Evolutionary conservation across 1,140 invertebrate genomes (phyloP), one percentile per base, ranked within the genome.

Genomic region (Lasaia peninsularis): DNA sequence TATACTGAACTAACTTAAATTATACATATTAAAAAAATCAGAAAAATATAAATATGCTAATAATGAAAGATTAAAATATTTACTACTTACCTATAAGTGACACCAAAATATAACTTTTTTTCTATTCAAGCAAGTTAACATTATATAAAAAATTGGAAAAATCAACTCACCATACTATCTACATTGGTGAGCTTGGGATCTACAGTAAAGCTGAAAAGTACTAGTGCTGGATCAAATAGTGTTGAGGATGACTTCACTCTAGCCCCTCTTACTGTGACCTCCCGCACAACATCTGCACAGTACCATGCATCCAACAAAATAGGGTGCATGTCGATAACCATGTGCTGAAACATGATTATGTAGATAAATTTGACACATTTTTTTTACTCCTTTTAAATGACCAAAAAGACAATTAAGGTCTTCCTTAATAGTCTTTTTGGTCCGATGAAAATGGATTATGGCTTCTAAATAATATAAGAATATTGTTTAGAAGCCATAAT

Each of bases 311-410:
- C 71, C 4, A 75, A 44, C 14, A 92, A 62, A 24, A 67, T 52
- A 28, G 86, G 66, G 60, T 92, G 91, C 14, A 92, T 63, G 31
- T 91, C 71, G 73, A 91, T 73, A 71, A 64, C 65, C 71, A 91
- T 80, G 59, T 85, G 71, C 89, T 91, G 65, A 12, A n/a, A 40
- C 28, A 24, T 40, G n/a, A n/a, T 54, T 44, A 7, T 44, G 11
- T 44, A 2, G 4, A 44, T 4, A 2, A 16, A 16, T 14, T 44
- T 18, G 0, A 14, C n/a, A 44, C 12, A 16, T 1, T 14, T 37
- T 20, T 37, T 8, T 9, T 3, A 35, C 52, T 34, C 10, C 9
- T 18, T 20, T 50, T 12, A 57, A n/a, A n/a, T n/a, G n/a, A n/a
- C n/a, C n/a, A n/a, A n/a, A n/a, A n/a, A n/a, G n/a, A n/a, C n/a